Conservation (phyloP, 2,888 invertebrate species). For the Plagiodera versicolora region DNA sequence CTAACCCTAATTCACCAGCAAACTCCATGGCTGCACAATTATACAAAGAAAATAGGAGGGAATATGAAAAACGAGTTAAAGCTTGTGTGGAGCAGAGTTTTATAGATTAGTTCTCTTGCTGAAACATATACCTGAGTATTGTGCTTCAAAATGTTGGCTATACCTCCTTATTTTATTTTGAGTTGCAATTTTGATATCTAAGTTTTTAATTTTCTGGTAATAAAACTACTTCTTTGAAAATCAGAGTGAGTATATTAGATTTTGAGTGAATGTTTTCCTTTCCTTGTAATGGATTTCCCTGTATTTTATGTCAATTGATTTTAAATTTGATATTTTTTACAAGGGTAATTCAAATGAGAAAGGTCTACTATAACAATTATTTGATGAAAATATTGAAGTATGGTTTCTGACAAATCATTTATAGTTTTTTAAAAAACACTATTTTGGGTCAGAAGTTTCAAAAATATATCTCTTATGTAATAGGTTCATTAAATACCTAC, state of each 20-base stretch:
- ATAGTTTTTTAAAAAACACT: neutral
- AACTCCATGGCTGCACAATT: slow-evolving; percentile 99
- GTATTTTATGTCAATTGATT: slow-evolving; percentile 5
- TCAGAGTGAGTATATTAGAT: slow-evolving; percentile 20
- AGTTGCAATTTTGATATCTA: slow-evolving; percentile 28
- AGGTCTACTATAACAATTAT: neutral
- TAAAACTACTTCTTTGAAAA: slow-evolving; percentile 10
- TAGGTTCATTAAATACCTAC: slow-evolving; percentile 24
- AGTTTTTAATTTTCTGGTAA: slow-evolving; percentile 16
- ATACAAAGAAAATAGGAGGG: slow-evolving; percentile 98
- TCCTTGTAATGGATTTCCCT: slow-evolving; percentile 20
- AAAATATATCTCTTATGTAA: slow-evolving; percentile 16
- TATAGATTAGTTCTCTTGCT: slow-evolving; percentile 73
- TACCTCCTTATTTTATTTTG: slow-evolving; percentile 27
- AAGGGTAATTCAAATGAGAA: neutral
- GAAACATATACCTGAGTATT: slow-evolving; percentile 31
- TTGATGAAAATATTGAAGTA: neutral
- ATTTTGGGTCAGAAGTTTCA: neutral
- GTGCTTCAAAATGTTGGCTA: slow-evolving; percentile 45
- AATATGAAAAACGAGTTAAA: slow-evolving; percentile 99
- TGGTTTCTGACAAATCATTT: neutral
- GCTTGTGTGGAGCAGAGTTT: slow-evolving; percentile 99
- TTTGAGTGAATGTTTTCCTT: slow-evolving; percentile 21
- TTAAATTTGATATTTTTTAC: neutral
- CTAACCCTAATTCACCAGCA: slow-evolving; percentile 99